phyloP scores from a whole-genome alignment of 1,140 invertebrate genomes.

The Laupala kohalensis region DNA sequence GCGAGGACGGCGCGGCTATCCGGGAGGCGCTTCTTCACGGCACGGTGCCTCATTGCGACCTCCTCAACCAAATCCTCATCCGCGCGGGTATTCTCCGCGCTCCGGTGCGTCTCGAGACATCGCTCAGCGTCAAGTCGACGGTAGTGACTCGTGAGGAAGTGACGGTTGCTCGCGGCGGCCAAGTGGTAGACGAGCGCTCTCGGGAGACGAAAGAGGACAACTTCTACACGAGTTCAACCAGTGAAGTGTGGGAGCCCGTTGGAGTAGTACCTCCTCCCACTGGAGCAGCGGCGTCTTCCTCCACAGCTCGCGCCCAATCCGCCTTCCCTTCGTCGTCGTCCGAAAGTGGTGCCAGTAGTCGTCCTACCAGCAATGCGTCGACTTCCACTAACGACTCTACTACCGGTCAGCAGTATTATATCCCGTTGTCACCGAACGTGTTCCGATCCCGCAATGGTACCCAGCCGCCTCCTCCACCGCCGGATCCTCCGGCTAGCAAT shows the following conservation, averaged over 20 bases:
- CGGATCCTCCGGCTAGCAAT: too few relatives aligned
- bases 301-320: neutral
- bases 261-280: neutral
- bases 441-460: neutral
- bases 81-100: slow-evolving; percentile 51
- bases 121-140: slow-evolving; percentile 55
- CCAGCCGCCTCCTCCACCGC: neutral
- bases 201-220: slow-evolving; percentile 61
- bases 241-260: slow-evolving; percentile 28
- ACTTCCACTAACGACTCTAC: neutral
- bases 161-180: slow-evolving; percentile 50
- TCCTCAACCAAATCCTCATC: slow-evolving; percentile 56
- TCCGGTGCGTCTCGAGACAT: slow-evolving; percentile 57
- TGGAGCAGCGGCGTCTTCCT: neutral
- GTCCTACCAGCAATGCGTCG: neutral
- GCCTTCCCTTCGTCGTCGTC: neutral
- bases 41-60: slow-evolving; percentile 50
- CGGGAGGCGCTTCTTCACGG: slow-evolving; percentile 55
- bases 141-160: slow-evolving; percentile 60
- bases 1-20: slow-evolving; percentile 53
- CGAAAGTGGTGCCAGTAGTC: neutral
- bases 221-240: slow-evolving; percentile 50
- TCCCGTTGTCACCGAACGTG: slow-evolving; percentile 3
- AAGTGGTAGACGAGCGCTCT: slow-evolving; percentile 54
- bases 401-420: neutral